Base-by-base conservation (phyloP, 2,797 vertebrate genomes). In the Pelodytes ibericus region DNA sequence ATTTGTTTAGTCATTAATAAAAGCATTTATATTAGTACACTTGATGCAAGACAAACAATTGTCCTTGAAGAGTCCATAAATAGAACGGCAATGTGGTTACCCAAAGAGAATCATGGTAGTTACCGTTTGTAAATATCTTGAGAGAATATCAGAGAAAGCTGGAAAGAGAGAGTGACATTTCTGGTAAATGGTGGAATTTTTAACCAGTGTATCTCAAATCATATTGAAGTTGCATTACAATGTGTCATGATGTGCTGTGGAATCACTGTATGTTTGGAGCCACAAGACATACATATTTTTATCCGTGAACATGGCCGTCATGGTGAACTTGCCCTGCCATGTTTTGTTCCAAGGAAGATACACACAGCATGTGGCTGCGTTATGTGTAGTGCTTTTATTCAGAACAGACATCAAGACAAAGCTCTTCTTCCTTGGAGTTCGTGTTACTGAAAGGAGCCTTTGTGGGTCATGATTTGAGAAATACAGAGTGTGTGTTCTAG, bases 341-440 rank as follows among this genome's bases (percentile, higher is more conserved):
- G 70, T 72, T 79, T 67, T 79, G 47, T 74, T 69, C 64, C 64
- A 26, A 39, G 63, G 24, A 60, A 39, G 30, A 33, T 73, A 41
- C 47, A 63, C 33, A 77, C 62, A 58, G 18, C 76, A 79, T 79
- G 77, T 79, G 77, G 77, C 51, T 69, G 31, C 41, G 53, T 79
- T 79, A 79, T 79, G 77, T 73, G 41, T 79, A 74, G 77, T 10
- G 71, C 77, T 69, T 73, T 79, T 69, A 79, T 79, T 79, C 77
- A 4, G 16, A 20, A 60, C 44, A 79, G 77, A 74, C 71, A 60
- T 73, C 71, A 63, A 69, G 26, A 47, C 31, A 22, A 27, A 61
- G 62, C 20, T 53, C 9, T 30, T 39, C 27, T 41, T 69, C 58
- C 64, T 27, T 62, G 49, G 53, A 72, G 62, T 51, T 59, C 22